Evolutionary conservation across 2,888 invertebrate genomes (phyloP).

Genomic region (Drosophila pegasa): DNA sequence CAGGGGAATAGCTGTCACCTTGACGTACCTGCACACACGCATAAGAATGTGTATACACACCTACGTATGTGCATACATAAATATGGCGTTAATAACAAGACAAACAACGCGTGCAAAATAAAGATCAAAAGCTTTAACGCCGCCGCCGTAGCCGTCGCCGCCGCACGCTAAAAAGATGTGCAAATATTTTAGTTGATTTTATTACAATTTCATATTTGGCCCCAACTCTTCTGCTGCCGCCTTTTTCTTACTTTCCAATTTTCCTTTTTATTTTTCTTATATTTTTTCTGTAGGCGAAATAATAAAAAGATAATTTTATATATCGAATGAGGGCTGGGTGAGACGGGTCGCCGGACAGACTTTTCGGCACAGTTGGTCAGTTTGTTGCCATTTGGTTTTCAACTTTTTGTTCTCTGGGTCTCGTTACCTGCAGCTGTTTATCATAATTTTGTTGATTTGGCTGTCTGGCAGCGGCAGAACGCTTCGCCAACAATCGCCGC

Average conservation of each 20-base stretch:
- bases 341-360: constrained; percentile 13
- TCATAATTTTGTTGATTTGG: constrained; percentile 81
- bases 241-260: constrained; percentile 32
- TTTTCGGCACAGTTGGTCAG: constrained; percentile 59
- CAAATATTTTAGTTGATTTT: constrained; percentile 80
- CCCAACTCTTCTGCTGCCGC: constrained; percentile 6
- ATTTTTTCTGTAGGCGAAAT: constrained; percentile 43
- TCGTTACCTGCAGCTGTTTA: constrained; percentile 79
- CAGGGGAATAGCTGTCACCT: constrained; percentile 63
- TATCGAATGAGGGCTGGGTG: constrained; percentile 52
- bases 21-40: constrained; percentile 37
- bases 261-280: constrained; percentile 24
- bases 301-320: constrained; percentile 53
- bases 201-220: constrained; percentile 49
- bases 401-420: constrained; percentile 32
- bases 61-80: not conserved
- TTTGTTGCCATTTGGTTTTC: constrained; percentile 48
- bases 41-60: not conserved
- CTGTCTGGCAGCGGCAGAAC: constrained; percentile 71
- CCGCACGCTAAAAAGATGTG: constrained; percentile 60
- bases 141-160: constrained; percentile 49
- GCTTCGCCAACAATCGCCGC: constrained; percentile 36
- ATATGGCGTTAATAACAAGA: constrained; percentile 52
- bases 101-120: constrained; percentile 50
- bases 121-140: constrained; percentile 75